These are phyloP conservation scores for Gallinago solitaria DNA, from an alignment of 2,797 vertebrate genomes.

Conservation along the genomic window DNA sequence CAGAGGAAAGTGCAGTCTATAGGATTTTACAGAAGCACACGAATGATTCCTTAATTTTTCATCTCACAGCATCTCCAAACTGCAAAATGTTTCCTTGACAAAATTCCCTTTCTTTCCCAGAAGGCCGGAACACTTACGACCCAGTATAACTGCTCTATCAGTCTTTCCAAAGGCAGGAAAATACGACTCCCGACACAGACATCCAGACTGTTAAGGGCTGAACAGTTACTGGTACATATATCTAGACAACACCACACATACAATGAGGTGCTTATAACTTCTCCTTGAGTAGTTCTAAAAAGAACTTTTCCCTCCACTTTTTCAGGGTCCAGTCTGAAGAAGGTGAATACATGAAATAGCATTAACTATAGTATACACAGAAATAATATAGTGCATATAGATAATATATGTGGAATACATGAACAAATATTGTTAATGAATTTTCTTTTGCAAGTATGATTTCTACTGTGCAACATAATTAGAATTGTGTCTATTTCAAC, in stretches of 20 bases:
- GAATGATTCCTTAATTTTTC: constrained; percentile 13
- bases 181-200: neutral
- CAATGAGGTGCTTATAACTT: neutral
- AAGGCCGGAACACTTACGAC: neutral
- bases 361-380: accelerated
- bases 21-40: neutral
- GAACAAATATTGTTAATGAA: neutral
- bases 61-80: neutral
- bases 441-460: neutral
- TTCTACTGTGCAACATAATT: neutral
- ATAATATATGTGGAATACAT: neutral
- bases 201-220: neutral
- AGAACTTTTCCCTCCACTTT: neutral
- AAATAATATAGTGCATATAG: accelerated
- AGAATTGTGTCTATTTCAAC: neutral
- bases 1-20: neutral
- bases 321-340: neutral
- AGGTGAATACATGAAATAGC: accelerated
- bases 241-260: accelerated
- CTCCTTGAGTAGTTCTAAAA: neutral
- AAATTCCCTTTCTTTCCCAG: neutral
- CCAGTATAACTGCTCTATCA: neutral
- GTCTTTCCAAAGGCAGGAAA: neutral
- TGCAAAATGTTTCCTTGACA: neutral
- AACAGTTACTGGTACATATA: neutral